phyloP scores from a whole-genome alignment of 2,113 vertebrate genomes.

The Aphyosemion australe region DNA sequence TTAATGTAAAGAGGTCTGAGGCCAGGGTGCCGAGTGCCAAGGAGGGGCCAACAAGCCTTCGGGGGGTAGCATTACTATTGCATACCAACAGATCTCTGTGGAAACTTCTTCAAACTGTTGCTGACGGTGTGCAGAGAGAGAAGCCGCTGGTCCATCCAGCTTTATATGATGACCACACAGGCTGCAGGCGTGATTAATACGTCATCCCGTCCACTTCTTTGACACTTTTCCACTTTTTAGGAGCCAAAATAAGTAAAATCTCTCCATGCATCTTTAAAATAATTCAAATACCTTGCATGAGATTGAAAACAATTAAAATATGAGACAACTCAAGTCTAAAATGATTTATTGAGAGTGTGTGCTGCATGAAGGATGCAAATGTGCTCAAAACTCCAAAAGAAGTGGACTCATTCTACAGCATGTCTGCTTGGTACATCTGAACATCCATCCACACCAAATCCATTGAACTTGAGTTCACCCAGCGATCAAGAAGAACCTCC shows the following conservation, averaged over 20 bases:
- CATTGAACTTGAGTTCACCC: constrained; percentile 53
- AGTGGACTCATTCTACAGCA: constrained; percentile 18
- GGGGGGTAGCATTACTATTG: constrained; percentile 33
- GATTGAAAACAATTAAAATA: no score
- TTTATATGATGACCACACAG: constrained; percentile 32
- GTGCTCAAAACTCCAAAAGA: constrained; percentile 3
- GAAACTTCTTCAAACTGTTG: constrained; percentile 41
- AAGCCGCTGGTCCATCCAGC: constrained; percentile 4
- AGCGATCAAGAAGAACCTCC: constrained; percentile 58
- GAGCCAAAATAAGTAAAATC: background rate
- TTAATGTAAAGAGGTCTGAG: constrained; percentile 48
- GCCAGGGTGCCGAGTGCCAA: constrained; percentile 24
- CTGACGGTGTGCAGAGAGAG: constrained; percentile 22
- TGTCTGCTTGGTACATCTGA: constrained; percentile 44
- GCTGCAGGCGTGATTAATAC: constrained; percentile 13
- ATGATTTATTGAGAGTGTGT: background rate
- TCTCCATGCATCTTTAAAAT: background rate
- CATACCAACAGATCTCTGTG: constrained; percentile 47
- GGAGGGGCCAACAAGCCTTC: constrained; percentile 42
- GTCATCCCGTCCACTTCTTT: background rate
- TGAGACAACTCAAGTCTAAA: no score
- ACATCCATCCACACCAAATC: constrained; percentile 49
- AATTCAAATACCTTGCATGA: background rate
- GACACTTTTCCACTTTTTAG: background rate
- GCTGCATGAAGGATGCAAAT: background rate